Conservation (phyloP, 2,113 vertebrate species). For the Quiscalus mexicanus region DNA sequence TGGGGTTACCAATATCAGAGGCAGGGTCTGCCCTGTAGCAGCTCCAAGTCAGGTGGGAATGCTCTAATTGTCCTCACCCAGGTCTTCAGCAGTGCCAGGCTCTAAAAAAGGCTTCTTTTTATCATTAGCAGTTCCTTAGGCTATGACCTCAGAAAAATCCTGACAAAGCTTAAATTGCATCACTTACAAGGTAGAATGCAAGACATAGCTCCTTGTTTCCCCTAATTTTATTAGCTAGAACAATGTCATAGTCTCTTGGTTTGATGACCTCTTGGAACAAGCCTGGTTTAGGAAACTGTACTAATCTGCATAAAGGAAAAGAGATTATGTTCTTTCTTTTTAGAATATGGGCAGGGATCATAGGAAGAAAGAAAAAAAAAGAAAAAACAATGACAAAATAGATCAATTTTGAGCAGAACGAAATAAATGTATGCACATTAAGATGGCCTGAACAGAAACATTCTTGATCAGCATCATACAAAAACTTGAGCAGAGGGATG, state of each 20-base stretch:
- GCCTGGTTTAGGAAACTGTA: background rate
- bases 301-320: background rate
- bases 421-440: background rate
- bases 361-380: rapidly evolving
- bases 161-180: conserved; percentile 20
- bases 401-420: background rate
- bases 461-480: background rate
- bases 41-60: background rate
- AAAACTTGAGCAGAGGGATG: background rate
- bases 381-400: background rate
- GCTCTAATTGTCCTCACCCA: background rate
- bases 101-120: background rate
- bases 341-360: background rate
- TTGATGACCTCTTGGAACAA: background rate
- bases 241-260: background rate
- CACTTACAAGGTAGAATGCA: background rate
- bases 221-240: background rate
- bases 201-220: background rate
- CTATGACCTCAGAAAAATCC: background rate
- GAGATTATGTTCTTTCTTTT: background rate
- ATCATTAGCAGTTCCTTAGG: background rate
- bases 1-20: background rate
- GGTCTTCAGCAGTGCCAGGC: background rate
- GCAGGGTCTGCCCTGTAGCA: background rate
- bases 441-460: background rate